Evolutionary conservation across 2,113 vertebrate genomes (phyloP).

Genomic region (Urocitellus parryii): DNA sequence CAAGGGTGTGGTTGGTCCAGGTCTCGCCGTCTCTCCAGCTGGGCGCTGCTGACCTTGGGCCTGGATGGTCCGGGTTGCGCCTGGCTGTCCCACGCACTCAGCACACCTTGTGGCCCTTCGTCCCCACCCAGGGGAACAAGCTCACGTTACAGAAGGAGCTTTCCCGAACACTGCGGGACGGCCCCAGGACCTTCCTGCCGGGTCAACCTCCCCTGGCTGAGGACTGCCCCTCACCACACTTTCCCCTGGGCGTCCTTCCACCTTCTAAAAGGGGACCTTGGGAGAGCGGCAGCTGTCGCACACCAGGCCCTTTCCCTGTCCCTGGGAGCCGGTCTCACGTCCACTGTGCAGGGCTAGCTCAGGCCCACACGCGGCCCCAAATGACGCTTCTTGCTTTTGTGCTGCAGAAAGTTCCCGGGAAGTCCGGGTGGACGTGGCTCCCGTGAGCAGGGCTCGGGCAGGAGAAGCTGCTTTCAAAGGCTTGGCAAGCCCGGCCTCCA

Average conservation of each 20-base stretch:
- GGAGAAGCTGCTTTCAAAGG: constrained; percentile 77
- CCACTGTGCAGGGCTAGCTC: background rate
- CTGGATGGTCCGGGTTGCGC: background rate
- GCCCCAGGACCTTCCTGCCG: too few relatives aligned
- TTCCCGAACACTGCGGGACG: accelerated
- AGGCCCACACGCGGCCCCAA: background rate
- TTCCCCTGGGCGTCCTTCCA: background rate
- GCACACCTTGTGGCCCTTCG: too few relatives aligned
- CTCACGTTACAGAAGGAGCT: background rate
- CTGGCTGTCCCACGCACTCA: background rate
- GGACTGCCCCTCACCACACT: background rate
- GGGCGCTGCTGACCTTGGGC: accelerated
- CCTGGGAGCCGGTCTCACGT: too few relatives aligned
- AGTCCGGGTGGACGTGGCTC: constrained; percentile 12
- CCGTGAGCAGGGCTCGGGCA: background rate
- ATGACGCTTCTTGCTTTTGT: background rate
- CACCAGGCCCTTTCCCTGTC: too few relatives aligned
- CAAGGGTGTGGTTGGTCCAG: too few relatives aligned
- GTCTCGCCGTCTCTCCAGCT: too few relatives aligned
- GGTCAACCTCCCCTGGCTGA: background rate
- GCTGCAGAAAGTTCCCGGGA: constrained; percentile 32
- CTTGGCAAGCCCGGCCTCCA: constrained; percentile 77
- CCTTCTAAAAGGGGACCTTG: background rate
- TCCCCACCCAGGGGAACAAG: too few relatives aligned
- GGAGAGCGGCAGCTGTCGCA: accelerated